phyloP scores from a whole-genome alignment of 2,113 vertebrate genomes.

The Hyaena hyaena region DNA sequence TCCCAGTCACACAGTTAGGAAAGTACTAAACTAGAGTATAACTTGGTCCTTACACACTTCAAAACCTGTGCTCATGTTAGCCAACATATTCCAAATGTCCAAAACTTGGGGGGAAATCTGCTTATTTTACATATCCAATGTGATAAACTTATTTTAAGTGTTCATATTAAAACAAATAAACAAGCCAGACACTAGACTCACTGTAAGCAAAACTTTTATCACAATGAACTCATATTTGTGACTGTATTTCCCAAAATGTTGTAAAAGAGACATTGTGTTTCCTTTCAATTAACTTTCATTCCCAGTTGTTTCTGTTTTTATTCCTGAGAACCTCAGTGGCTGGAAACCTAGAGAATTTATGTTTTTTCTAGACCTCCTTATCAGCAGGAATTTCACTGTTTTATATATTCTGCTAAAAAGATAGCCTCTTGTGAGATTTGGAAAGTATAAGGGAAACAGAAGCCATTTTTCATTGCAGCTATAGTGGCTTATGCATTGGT shows the following conservation, averaged over 20 bases:
- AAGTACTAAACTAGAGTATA: not conserved
- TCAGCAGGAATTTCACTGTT: not conserved
- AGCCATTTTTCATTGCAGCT: not conserved
- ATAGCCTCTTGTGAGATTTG: not conserved
- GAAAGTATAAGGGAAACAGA: not conserved
- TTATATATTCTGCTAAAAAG: slow-evolving; percentile 10
- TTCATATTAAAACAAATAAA: slow-evolving; percentile 30
- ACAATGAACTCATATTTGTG: not conserved
- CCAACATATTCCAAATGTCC: not conserved
- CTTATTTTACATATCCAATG: slow-evolving; percentile 1
- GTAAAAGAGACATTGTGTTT: not conserved
- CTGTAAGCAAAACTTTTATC: not conserved
- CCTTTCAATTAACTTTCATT: not conserved
- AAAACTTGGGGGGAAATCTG: not conserved
- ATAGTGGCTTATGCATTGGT: not conserved
- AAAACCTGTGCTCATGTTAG: not conserved
- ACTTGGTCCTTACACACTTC: not conserved
- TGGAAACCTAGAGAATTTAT: not conserved
- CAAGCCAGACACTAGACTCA: not conserved
- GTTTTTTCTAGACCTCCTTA: not conserved
- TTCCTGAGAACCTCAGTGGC: not conserved
- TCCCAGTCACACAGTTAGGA: not conserved
- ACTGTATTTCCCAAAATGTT: not conserved
- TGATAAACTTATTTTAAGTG: not conserved
- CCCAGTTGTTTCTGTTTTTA: not conserved